Conservation (phyloP, 2,113 vertebrate species). For the Ranitomeya imitator region DNA sequence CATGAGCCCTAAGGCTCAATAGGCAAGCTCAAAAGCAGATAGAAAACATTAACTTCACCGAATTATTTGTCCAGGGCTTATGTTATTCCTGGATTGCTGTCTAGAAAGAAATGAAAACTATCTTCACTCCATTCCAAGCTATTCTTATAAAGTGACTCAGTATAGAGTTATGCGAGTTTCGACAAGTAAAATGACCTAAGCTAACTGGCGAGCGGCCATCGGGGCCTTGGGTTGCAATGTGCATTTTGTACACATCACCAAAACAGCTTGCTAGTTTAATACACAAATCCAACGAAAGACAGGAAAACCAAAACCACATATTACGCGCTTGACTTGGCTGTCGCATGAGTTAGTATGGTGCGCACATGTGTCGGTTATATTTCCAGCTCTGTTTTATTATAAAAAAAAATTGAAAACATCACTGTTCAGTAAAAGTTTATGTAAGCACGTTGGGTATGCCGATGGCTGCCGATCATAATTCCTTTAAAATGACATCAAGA, state of each 20-base stretch:
- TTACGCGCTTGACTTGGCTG: not conserved
- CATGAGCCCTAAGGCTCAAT: not conserved
- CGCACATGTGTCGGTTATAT: constrained; percentile 21
- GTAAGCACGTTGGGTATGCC: constrained; percentile 38
- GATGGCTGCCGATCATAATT: constrained; percentile 33
- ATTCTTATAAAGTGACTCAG: constrained; percentile 14
- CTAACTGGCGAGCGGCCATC: not conserved
- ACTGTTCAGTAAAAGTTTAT: constrained; percentile 20
- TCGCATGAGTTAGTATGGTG: not conserved
- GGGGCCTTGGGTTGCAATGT: not conserved
- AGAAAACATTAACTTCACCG: not conserved
- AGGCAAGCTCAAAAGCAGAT: not conserved
- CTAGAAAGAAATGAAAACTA: not conserved
- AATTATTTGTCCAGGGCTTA: not conserved
- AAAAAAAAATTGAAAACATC: constrained; percentile 6
- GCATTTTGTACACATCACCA: constrained; percentile 1
- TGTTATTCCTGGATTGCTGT: not conserved
- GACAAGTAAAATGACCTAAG: not conserved
- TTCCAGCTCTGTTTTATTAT: constrained; percentile 21
- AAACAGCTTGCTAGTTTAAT: not conserved
- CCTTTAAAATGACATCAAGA: constrained; percentile 43
- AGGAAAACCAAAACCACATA: constrained; percentile 26
- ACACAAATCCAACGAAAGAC: not conserved
- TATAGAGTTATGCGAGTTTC: not conserved
- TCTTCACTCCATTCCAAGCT: not conserved